Conservation (phyloP, 2,113 vertebrate species). For the Nothoprocta perdicaria region DNA sequence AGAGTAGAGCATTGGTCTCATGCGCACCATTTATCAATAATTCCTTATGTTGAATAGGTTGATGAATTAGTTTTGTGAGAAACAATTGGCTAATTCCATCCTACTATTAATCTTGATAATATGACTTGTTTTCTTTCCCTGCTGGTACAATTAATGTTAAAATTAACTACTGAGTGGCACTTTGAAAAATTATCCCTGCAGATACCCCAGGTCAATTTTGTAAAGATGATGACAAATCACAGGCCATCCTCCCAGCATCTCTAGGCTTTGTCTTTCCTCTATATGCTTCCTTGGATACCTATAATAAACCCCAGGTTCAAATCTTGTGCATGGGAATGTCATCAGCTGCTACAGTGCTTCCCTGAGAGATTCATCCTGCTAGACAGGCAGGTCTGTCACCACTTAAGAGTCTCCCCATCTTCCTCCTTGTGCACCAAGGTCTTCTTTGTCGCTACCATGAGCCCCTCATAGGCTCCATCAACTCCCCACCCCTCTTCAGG, state of each 20-base stretch:
- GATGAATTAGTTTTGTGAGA: not conserved
- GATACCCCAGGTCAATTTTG: not conserved
- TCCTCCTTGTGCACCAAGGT: too few species aligned
- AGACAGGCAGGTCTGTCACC: not conserved
- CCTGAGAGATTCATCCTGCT: not conserved
- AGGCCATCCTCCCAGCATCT: accelerated
- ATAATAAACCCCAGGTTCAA: not conserved
- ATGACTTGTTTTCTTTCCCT: not conserved
- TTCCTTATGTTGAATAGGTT: not conserved
- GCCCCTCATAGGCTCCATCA: too few species aligned
- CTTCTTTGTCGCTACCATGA: too few species aligned
- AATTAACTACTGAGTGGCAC: not conserved
- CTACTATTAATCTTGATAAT: not conserved
- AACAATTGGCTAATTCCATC: not conserved
- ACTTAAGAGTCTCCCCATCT: too few species aligned
- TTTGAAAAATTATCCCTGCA: not conserved
- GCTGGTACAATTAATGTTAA: not conserved
- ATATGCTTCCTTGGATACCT: too few species aligned
- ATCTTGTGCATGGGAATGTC: too few species aligned
- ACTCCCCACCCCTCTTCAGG: too few species aligned
- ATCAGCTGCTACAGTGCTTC: not conserved
- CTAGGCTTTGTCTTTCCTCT: not conserved
- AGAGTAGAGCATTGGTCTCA: not conserved
- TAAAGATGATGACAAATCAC: not conserved
- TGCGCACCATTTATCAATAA: not conserved